These are phyloP conservation scores for Pelosia muscerda DNA, from an alignment of 2,888 invertebrate genomes.

Conservation along the genomic window DNA sequence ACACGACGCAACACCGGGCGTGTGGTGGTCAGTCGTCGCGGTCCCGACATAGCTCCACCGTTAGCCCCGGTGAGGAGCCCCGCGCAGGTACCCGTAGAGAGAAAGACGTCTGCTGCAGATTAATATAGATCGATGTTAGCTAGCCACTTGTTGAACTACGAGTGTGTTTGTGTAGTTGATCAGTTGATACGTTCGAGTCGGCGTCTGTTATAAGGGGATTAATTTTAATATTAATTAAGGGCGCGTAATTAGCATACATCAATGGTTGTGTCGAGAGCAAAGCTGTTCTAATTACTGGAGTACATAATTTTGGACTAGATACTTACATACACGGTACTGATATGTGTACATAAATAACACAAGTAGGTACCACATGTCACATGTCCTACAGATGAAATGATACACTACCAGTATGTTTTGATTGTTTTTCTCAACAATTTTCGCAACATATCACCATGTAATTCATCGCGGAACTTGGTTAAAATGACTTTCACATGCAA, in stretches of 20 bases:
- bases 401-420: no score
- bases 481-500: no score
- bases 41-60: not conserved
- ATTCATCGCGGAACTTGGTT: no score
- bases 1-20: no score
- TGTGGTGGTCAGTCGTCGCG: no score
- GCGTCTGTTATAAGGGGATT: constrained; percentile 22
- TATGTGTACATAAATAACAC: not conserved
- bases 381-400: no score
- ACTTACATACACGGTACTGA: not conserved
- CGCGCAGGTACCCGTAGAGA: no score
- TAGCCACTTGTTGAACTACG: not conserved
- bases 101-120: not conserved
- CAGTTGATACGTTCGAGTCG: constrained; percentile 6
- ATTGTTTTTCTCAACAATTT: no score
- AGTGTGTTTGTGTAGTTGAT: not conserved
- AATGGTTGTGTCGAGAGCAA: constrained; percentile 16
- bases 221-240: constrained; percentile 35
- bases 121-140: not conserved
- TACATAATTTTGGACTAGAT: not conserved
- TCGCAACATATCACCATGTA: no score
- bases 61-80: not conserved
- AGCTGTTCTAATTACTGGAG: constrained; percentile 23
- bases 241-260: constrained; percentile 27
- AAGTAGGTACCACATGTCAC: not conserved